A percentile compares a stretch with the other conserved stretches of the same genome.
These are phyloP conservation scores for Percopsis omiscomaycus DNA, from an alignment of 2,797 vertebrate species.

Conservation along the genomic window DNA sequence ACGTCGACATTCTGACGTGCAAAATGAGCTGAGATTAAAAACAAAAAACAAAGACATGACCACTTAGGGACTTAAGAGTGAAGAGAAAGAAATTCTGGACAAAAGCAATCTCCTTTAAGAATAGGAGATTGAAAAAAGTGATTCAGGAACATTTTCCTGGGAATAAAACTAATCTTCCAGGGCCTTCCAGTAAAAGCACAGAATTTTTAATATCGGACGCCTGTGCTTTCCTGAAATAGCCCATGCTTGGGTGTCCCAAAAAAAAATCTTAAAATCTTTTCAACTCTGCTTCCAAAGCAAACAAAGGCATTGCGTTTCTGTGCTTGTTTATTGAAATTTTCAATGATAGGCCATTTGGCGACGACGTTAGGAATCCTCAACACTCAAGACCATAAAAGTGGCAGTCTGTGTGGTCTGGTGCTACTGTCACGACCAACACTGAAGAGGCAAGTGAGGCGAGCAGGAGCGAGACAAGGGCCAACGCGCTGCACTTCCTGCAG, in stretches of 20 bases:
- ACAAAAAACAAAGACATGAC: constrained; percentile 16
- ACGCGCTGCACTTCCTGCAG: constrained; percentile 57
- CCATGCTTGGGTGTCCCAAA: constrained; percentile 54
- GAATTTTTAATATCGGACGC: constrained; percentile 54
- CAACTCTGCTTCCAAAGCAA: constrained; percentile 51
- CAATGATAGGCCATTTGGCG: constrained; percentile 70
- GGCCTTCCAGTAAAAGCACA: constrained; percentile 58
- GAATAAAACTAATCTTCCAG: constrained; percentile 57
- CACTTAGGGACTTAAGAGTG: constrained; percentile 24
- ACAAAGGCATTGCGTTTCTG: constrained; percentile 63
- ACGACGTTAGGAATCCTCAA: constrained; percentile 56
- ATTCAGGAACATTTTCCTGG: constrained; percentile 38
- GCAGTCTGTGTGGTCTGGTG: constrained; percentile 86
- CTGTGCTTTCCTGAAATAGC: constrained; percentile 44
- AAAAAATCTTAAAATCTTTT: constrained; percentile 48
- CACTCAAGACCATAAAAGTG: constrained; percentile 61
- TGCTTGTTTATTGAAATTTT: constrained; percentile 68
- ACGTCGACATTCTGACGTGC: constrained; percentile 56
- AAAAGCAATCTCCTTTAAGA: background rate
- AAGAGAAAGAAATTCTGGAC: constrained; percentile 40
- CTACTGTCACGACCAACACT: constrained; percentile 67
- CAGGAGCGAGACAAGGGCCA: constrained; percentile 56
- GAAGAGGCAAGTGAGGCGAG: constrained; percentile 10
- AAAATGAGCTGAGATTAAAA: constrained; percentile 61
- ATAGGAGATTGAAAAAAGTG: constrained; percentile 11